Conservation (phyloP, 2,113 vertebrate species). For the Camelus dromedarius region DNA sequence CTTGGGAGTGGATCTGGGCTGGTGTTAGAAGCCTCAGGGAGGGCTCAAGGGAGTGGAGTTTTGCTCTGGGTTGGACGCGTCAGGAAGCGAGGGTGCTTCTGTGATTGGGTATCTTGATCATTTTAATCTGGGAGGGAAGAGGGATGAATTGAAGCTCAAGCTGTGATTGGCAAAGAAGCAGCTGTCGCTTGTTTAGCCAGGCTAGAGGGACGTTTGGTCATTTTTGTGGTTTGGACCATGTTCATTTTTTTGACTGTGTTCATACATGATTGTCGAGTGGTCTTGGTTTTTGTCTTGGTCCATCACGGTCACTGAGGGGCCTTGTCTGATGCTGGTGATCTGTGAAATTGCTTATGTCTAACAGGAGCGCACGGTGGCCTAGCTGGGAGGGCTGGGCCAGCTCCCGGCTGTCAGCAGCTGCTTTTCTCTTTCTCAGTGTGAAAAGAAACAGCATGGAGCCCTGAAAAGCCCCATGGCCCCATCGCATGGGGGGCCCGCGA, state of each 20-base stretch:
- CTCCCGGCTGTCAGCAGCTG: background rate
- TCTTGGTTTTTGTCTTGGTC: background rate
- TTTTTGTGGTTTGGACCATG: background rate
- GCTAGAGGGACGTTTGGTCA: background rate
- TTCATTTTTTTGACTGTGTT: background rate
- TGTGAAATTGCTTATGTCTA: background rate
- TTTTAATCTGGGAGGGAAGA: conserved; percentile 36
- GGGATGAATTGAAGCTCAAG: rapidly evolving
- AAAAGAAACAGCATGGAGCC: background rate
- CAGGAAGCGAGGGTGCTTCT: background rate
- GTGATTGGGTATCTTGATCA: background rate
- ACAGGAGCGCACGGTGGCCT: rapidly evolving
- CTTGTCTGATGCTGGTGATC: background rate
- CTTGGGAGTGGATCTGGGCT: rapidly evolving
- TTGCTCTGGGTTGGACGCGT: background rate
- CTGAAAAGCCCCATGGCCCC: background rate
- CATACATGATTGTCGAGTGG: background rate
- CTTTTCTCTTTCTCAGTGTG: background rate
- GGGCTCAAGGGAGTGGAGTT: background rate
- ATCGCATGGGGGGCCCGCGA: rapidly evolving
- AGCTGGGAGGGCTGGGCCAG: rapidly evolving
- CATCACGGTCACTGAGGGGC: background rate
- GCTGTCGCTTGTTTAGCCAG: background rate
- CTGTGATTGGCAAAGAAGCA: background rate
- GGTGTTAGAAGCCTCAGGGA: rapidly evolving